Evolutionary conservation across 2,888 invertebrate genomes (phyloP).

Genomic region (Eupsilia transversa): DNA sequence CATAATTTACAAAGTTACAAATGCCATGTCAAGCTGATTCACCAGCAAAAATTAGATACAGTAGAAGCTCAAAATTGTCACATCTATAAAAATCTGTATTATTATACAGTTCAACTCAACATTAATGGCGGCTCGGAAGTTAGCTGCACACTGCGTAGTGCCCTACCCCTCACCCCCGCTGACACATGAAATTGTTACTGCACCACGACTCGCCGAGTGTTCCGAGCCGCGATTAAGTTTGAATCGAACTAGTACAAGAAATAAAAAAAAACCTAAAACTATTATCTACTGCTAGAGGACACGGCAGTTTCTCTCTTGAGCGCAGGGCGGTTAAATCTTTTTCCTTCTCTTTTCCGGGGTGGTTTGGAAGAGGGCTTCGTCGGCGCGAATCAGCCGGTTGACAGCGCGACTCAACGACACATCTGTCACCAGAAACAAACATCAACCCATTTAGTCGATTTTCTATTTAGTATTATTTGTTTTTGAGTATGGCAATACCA

Average conservation of each 20-base stretch:
- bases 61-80: not conserved
- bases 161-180: no score
- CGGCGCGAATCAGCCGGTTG: constrained; percentile 87
- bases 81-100: not conserved
- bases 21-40: not conserved
- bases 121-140: no score
- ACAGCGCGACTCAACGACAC: constrained; percentile 89
- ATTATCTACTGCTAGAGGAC: constrained; percentile 36
- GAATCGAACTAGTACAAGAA: no score
- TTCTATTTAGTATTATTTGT: constrained; percentile 21
- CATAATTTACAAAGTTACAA: not conserved
- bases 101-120: no score
- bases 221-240: no score
- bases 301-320: constrained; percentile 38
- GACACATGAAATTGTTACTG: no score
- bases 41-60: not conserved
- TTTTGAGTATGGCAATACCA: constrained; percentile 64
- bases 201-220: no score
- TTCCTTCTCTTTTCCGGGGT: constrained; percentile 89
- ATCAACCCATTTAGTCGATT: constrained; percentile 57
- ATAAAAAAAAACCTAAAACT: not conserved
- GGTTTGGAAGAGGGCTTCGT: constrained; percentile 85
- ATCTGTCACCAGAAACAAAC: constrained; percentile 84
- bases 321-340: constrained; percentile 81
- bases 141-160: no score